Evolutionary conservation across 2,888 invertebrate genomes (phyloP).

Genomic region (Hylaea fasciaria): DNA sequence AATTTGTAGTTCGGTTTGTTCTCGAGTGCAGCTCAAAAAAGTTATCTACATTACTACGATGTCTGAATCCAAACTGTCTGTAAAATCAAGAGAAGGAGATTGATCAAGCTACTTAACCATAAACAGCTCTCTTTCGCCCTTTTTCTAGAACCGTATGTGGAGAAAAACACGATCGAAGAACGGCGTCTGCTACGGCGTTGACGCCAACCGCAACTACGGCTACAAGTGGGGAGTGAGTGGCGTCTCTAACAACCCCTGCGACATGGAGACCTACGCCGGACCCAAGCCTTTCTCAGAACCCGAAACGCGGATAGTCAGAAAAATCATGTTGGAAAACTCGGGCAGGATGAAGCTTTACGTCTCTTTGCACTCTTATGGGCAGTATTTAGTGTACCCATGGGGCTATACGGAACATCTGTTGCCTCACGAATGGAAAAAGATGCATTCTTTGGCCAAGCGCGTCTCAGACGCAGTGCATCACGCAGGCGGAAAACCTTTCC

Average conservation of each 20-base stretch:
- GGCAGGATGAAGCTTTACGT: slow-evolving; percentile 86
- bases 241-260: slow-evolving; percentile 86
- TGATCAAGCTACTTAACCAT: neutral
- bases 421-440: slow-evolving; percentile 76
- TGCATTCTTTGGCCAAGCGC: slow-evolving; percentile 70
- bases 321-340: slow-evolving; percentile 79
- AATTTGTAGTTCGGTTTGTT: too few relatives aligned
- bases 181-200: slow-evolving; percentile 85
- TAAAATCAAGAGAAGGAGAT: too few relatives aligned
- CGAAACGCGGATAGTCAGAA: slow-evolving; percentile 84
- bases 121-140: too few relatives aligned
- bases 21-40: too few relatives aligned
- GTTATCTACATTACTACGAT: too few relatives aligned
- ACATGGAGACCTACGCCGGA: slow-evolving; percentile 85
- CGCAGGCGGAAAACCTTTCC: slow-evolving; percentile 77
- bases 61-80: too few relatives aligned
- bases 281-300: slow-evolving; percentile 85
- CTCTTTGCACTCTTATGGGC: slow-evolving; percentile 88
- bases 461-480: slow-evolving; percentile 70
- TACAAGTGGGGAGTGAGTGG: slow-evolving; percentile 88
- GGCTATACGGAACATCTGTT: slow-evolving; percentile 81
- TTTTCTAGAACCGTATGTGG: slow-evolving; percentile 86
- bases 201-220: slow-evolving; percentile 89
- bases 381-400: slow-evolving; percentile 87
- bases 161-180: slow-evolving; percentile 85